Evolutionary conservation across 2,113 vertebrate species (phyloP), one percentile per base, ranked within the genome.

Genomic region (Hyla sarda): DNA sequence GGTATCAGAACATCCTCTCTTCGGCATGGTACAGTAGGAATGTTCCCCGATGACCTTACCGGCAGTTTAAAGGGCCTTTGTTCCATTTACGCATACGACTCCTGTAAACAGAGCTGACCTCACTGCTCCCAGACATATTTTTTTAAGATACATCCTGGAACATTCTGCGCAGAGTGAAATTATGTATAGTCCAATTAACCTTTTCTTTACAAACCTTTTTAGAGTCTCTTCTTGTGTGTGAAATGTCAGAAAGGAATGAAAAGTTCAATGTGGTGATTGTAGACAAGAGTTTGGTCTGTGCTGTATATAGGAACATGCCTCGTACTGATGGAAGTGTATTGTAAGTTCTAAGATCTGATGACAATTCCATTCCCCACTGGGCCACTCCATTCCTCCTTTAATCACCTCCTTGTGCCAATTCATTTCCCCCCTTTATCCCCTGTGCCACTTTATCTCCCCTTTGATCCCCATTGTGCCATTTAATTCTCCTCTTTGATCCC

Each of bases 201-300:
- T 74, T 74, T 74, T 74, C 72, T 74, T 48, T 74, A 25, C 37
- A 74, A 48, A 74, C 72, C 41, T 47, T 74, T 73, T 23, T 73
- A 45, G 12, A 73, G 71, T n/a, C 12, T 73, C 21, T 45, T 45
- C 21, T 74, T 25, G 21, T 47, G 37, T 48, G 10, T 25, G 47
- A 74, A 74, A 74, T 74, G 72, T 48, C 72, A 74, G 72, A 25
- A 74, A 74, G 47, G 72, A 41, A 74, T 74, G 41, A 74, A 74
- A 74, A 74, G 72, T 74, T 48, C 72, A 74, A 6, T 25, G 72
- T n/a, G 37, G 23, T 21, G 37, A 25, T 74, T 47, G 21, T 74
- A 48, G 72, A 74, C 72, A 14, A 48, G 72, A 4, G 34, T 2
- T 71, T 47, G 37, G 71, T n/a, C 1, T 73, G 71, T 45, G 19